Evolutionary conservation across 2,888 invertebrate genomes (phyloP).

Genomic region (Thymelicus acteon): DNA sequence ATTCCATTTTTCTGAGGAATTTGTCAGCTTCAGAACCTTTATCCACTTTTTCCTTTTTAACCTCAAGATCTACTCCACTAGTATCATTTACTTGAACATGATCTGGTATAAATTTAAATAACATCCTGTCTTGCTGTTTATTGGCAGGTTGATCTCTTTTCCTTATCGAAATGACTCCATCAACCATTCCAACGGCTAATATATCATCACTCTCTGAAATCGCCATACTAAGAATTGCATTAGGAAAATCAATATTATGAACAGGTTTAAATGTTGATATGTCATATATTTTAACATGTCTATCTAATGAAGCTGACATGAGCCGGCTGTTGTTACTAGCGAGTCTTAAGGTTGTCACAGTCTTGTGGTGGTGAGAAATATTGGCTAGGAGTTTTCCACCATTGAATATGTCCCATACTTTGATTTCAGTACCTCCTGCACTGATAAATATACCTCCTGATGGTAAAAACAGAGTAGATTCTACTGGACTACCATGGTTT

Average conservation of each 20-base stretch:
- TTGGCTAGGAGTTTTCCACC: constrained; percentile 94
- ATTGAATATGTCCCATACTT: constrained; percentile 96
- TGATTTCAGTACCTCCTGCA: constrained; percentile 95
- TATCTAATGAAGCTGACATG: constrained; percentile 95
- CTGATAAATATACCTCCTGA: constrained; percentile 95
- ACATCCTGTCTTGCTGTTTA: constrained; percentile 62
- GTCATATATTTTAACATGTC: constrained; percentile 97
- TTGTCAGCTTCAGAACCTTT: constrained; percentile 87
- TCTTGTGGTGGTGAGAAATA: constrained; percentile 97
- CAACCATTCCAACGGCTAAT: constrained; percentile 95
- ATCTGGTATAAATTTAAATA: constrained; percentile 83
- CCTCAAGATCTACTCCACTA: constrained; percentile 78
- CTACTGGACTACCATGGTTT: constrained; percentile 95
- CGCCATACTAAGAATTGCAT: constrained; percentile 94
- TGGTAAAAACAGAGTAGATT: constrained; percentile 94
- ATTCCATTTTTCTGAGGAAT: constrained; percentile 91
- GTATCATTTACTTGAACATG: constrained; percentile 50
- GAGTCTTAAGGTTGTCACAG: constrained; percentile 93
- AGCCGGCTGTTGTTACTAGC: constrained; percentile 93
- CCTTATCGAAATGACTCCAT: constrained; percentile 95
- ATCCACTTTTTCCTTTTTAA: constrained; percentile 68
- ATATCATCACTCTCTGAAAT: constrained; percentile 91
- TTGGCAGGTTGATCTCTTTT: constrained; percentile 87
- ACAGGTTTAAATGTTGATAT: constrained; percentile 93
- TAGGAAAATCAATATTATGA: constrained; percentile 95